A percentile compares a stretch with the other conserved stretches of the same genome.
Conservation (phyloP, 2,113 vertebrate species). For the Dromas ardeola region DNA sequence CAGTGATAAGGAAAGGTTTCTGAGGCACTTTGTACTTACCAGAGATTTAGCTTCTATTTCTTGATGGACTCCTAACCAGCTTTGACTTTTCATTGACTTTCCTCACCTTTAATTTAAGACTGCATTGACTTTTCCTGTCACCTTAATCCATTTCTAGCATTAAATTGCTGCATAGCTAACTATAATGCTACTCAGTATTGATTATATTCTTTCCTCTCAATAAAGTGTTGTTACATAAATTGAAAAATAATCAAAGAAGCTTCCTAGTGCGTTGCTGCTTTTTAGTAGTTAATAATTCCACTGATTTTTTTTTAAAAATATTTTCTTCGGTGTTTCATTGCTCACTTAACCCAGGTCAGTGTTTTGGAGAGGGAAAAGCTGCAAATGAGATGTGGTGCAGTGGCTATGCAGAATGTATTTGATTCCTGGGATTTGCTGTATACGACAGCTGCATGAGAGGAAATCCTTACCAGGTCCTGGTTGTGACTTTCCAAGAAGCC, state of each 20-base stretch:
- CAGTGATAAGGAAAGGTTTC: not conserved
- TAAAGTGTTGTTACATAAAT: slow-evolving; percentile 52
- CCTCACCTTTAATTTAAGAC: slow-evolving; percentile 57
- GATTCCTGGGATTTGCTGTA: not conserved
- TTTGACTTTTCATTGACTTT: slow-evolving; percentile 63
- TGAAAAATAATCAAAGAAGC: slow-evolving; percentile 34
- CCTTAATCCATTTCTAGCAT: slow-evolving; percentile 48
- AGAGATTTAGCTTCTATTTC: not conserved
- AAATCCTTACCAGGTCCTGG: not conserved
- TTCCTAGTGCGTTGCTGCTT: not conserved
- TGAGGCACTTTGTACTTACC: not conserved
- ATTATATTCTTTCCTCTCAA: slow-evolving; percentile 46
- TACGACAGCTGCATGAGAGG: not conserved
- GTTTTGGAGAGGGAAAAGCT: not conserved
- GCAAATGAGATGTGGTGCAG: not conserved
- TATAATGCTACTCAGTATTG: slow-evolving; percentile 24
- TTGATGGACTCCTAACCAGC: slow-evolving; percentile 9
- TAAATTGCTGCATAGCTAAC: slow-evolving; percentile 37
- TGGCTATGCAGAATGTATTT: not conserved
- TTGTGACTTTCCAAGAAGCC: not conserved
- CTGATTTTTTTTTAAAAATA: not conserved
- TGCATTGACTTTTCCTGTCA: slow-evolving; percentile 58
- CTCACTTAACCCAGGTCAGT: not conserved
- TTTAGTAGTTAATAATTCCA: not conserved
- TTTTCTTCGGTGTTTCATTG: not conserved